Evolutionary conservation across 2,888 invertebrate genomes (phyloP).

Genomic region (Lypha dubia): DNA sequence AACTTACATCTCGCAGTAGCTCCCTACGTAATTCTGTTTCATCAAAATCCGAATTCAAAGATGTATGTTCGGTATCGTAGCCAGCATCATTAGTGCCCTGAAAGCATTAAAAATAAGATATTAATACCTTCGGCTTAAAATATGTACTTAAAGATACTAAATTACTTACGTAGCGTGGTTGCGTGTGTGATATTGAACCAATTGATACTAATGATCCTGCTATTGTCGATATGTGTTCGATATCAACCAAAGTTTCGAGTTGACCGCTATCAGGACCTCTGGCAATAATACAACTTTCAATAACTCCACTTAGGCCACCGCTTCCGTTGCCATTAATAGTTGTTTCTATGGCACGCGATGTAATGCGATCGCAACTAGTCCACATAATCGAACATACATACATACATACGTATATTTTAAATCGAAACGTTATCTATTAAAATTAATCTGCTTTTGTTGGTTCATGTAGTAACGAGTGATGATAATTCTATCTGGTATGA

Average conservation of each 20-base stretch:
- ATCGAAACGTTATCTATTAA: slow-evolving; percentile 71
- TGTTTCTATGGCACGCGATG: slow-evolving; percentile 79
- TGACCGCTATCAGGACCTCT: slow-evolving; percentile 79
- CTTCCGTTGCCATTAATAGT: slow-evolving; percentile 74
- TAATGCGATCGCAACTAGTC: slow-evolving; percentile 80
- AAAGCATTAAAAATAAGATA: slow-evolving; percentile 45
- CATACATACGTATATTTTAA: too few species aligned
- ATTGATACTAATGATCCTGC: slow-evolving; percentile 87
- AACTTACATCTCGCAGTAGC: slow-evolving; percentile 91
- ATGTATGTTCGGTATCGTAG: slow-evolving; percentile 92
- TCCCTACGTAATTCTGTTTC: slow-evolving; percentile 90
- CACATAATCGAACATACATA: slow-evolving; percentile 73
- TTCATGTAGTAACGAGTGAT: slow-evolving; percentile 23
- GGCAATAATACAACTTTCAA: slow-evolving; percentile 12
- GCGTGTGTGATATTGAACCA: slow-evolving; percentile 85
- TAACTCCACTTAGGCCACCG: neutral
- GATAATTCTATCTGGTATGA: neutral
- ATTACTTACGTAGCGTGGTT: slow-evolving; percentile 79
- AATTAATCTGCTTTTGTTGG: slow-evolving; percentile 31
- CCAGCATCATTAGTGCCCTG: slow-evolving; percentile 85
- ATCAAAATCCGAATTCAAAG: slow-evolving; percentile 91
- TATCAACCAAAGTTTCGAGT: slow-evolving; percentile 87
- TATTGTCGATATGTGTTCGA: slow-evolving; percentile 87
- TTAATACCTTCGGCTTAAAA: neutral
- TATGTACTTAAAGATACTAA: neutral